Percentiles rank a stretch among this genome's conserved stretches.
Evolutionary conservation across 30 jellyfish, hydroid and myxozoan species (phyloP).

Genomic region (Aurelia sp.): DNA sequence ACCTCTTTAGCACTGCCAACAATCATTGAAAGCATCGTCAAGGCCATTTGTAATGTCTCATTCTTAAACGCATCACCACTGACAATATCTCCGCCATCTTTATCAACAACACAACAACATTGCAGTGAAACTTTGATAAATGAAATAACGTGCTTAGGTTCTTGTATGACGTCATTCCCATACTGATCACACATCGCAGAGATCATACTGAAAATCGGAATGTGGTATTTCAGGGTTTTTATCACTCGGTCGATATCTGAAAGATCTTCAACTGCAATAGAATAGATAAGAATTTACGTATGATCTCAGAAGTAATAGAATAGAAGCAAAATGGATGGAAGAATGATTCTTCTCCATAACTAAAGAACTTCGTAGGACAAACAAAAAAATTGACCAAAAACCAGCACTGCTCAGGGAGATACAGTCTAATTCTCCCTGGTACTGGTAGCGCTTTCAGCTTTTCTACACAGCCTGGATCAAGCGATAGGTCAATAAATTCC

Average conservation of each 20-base stretch:
- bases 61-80: conserved; percentile 5
- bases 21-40: conserved; percentile 50
- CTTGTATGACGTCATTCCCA: conserved; percentile 62
- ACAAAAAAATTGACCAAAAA: too few relatives aligned
- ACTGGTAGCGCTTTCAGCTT: too few relatives aligned
- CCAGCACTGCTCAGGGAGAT: too few relatives aligned
- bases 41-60: conserved; percentile 52
- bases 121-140: conserved; percentile 51
- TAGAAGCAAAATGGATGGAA: neutral
- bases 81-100: conserved; percentile 23
- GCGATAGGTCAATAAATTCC: too few relatives aligned
- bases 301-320: neutral
- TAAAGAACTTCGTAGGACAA: too few relatives aligned
- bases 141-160: conserved; percentile 49
- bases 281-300: neutral
- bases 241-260: conserved; percentile 21
- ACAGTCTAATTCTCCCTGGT: too few relatives aligned
- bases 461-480: too few relatives aligned
- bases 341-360: too few relatives aligned
- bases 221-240: conserved; percentile 15
- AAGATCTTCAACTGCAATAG: conserved; percentile 10
- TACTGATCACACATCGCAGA: conserved; percentile 82
- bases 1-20: conserved; percentile 21
- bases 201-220: conserved; percentile 65
- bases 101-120: conserved; percentile 8